Percentiles rank a stretch among this genome's conserved stretches.
Conservation (phyloP, 2,888 invertebrate species). For the Polydrusus cervinus region DNA sequence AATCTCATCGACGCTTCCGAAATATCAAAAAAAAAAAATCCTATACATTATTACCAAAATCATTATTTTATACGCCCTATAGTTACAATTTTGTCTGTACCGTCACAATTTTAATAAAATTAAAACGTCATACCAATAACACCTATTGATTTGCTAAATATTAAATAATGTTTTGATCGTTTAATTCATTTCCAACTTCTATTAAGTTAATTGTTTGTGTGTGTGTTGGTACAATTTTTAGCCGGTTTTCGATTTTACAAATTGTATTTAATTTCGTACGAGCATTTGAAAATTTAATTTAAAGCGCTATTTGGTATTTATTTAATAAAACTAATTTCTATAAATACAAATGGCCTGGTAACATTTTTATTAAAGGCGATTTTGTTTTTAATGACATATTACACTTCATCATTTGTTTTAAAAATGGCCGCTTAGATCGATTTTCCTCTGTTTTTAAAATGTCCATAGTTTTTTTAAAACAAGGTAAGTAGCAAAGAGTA, state of each 20-base stretch:
- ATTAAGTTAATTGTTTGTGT: slow-evolving; percentile 49
- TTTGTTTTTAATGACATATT: too few relatives aligned
- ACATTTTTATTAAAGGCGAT: background rate
- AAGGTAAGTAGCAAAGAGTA: too few relatives aligned
- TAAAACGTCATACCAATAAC: slow-evolving; percentile 23
- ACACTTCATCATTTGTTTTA: too few relatives aligned
- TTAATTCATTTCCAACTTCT: slow-evolving; percentile 49
- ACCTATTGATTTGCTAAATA: slow-evolving; percentile 37
- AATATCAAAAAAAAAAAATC: too few relatives aligned
- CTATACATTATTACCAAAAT: too few relatives aligned
- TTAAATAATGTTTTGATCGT: slow-evolving; percentile 42
- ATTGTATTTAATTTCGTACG: slow-evolving; percentile 47
- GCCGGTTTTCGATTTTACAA: slow-evolving; percentile 46
- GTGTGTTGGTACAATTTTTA: slow-evolving; percentile 44
- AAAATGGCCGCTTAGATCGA: too few relatives aligned
- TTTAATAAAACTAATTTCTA: slow-evolving; percentile 49
- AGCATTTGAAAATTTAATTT: slow-evolving; percentile 52
- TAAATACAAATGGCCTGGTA: background rate
- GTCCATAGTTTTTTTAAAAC: too few relatives aligned
- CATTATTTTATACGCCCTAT: too few relatives aligned
- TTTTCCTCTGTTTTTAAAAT: too few relatives aligned
- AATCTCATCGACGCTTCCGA: too few relatives aligned
- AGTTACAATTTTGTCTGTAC: background rate
- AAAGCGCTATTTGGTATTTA: slow-evolving; percentile 40
- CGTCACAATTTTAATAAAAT: slow-evolving; percentile 22